Conservation (phyloP, 2,797 vertebrate genomes). For the Danionella dracula region DNA sequence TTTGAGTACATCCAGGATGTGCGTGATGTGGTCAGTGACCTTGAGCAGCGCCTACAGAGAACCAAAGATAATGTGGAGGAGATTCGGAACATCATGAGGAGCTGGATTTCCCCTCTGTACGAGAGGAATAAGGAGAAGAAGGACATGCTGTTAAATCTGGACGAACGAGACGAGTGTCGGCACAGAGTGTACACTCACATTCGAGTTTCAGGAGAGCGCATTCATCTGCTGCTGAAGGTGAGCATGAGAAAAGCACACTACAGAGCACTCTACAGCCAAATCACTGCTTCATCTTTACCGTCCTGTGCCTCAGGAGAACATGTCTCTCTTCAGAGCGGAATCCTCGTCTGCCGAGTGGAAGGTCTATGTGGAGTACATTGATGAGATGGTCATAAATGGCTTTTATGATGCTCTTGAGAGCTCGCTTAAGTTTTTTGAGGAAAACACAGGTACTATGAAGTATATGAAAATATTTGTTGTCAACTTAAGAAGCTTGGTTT, state of each 20-base stretch:
- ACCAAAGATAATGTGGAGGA: constrained; percentile 80
- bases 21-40: constrained; percentile 67
- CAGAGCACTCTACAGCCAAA: background rate
- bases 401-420: constrained; percentile 81
- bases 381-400: constrained; percentile 84
- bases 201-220: constrained; percentile 74
- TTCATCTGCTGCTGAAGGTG: constrained; percentile 63
- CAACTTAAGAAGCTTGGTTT: too few species aligned
- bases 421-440: constrained; percentile 85
- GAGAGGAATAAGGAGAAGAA: constrained; percentile 82
- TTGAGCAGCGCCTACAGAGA: constrained; percentile 78
- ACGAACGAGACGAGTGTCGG: constrained; percentile 72
- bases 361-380: constrained; percentile 81
- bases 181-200: constrained; percentile 72
- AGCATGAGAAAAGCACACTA: background rate
- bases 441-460: constrained; percentile 92
- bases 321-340: constrained; percentile 74
- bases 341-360: constrained; percentile 75
- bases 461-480: too few species aligned
- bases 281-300: background rate
- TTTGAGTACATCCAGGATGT: constrained; percentile 77
- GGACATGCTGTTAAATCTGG: constrained; percentile 76
- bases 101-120: constrained; percentile 78
- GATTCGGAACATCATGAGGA: constrained; percentile 75
- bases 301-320: constrained; percentile 72